Conservation (phyloP, 2,797 vertebrate species). For the Coccyzus lansbergi region DNA sequence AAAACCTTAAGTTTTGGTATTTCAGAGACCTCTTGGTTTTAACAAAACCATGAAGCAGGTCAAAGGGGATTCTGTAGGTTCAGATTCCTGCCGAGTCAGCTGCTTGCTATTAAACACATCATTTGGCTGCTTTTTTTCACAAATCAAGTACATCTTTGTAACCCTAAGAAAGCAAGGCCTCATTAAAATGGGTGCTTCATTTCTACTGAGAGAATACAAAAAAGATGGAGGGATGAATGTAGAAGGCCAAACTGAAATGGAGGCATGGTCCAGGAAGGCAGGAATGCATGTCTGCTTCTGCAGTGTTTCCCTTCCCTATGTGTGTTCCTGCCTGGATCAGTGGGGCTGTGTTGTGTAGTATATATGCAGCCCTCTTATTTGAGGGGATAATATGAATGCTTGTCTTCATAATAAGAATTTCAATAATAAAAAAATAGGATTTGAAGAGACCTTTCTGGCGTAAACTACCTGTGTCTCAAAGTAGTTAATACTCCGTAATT, state of each 20-base stretch:
- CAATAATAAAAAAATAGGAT: not conserved
- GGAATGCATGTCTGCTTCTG: not conserved
- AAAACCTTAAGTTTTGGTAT: not conserved
- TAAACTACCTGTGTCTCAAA: not conserved
- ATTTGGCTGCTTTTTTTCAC: not conserved
- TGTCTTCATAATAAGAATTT: not conserved
- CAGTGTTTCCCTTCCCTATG: not conserved
- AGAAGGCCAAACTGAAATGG: not conserved
- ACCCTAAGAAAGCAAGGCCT: not conserved
- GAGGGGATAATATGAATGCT: not conserved
- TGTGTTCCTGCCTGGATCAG: not conserved
- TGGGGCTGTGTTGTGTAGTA: not conserved
- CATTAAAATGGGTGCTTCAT: not conserved
- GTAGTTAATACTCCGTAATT: not conserved
- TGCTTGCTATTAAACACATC: not conserved
- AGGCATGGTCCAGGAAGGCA: not conserved
- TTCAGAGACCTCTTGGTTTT: not conserved
- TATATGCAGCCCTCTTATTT: not conserved
- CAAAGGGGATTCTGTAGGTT: constrained; percentile 11
- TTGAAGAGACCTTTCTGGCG: not conserved
- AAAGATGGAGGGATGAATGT: not conserved
- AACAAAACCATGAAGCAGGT: not conserved
- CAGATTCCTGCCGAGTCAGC: constrained; percentile 21
- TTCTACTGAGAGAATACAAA: not conserved
- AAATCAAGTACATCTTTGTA: constrained; percentile 34